Conservation (phyloP, 30 jellyfish, hydroid and myxozoan species). For the Aurelia sp. region DNA sequence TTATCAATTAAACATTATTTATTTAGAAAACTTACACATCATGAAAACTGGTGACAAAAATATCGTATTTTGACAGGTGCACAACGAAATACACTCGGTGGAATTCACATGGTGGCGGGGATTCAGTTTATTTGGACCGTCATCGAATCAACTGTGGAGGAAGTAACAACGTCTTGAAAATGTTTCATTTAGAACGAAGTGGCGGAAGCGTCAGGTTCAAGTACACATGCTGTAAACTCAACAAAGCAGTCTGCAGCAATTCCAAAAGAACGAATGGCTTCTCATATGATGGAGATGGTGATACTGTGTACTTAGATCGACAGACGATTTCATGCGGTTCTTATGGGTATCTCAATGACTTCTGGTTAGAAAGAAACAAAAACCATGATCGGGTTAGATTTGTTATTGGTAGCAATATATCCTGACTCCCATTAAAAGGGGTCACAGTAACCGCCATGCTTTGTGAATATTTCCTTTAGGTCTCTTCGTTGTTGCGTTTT, state of each 20-base stretch:
- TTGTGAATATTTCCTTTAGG: too few species aligned
- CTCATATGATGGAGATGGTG: constrained; percentile 7
- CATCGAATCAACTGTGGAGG: constrained; percentile 37
- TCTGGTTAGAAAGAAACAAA: constrained; percentile 2
- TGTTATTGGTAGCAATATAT: too few species aligned
- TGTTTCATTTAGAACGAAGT: constrained; percentile 17
- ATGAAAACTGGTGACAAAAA: too few species aligned
- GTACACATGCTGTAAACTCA: constrained; percentile 42
- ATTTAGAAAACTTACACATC: too few species aligned
- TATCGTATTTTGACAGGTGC: too few species aligned
- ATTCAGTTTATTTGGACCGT: constrained; percentile 8
- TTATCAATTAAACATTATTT: too few species aligned
- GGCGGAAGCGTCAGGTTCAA: constrained; percentile 14
- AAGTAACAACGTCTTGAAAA: background rate
- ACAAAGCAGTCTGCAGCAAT: background rate
- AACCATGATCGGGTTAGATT: constrained; percentile 4
- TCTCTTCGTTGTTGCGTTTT: too few species aligned
- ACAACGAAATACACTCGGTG: constrained; percentile 4
- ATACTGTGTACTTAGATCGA: constrained; percentile 23
- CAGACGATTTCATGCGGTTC: constrained; percentile 28
- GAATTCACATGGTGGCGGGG: constrained; percentile 27
- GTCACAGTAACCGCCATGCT: too few species aligned
- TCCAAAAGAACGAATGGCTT: background rate
- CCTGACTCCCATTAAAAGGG: too few species aligned
- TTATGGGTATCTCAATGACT: constrained; percentile 12